Evolutionary conservation across 2,113 vertebrate species (phyloP), one percentile per base, ranked within the genome.

Genomic region (Stegostoma tigrinum): DNA sequence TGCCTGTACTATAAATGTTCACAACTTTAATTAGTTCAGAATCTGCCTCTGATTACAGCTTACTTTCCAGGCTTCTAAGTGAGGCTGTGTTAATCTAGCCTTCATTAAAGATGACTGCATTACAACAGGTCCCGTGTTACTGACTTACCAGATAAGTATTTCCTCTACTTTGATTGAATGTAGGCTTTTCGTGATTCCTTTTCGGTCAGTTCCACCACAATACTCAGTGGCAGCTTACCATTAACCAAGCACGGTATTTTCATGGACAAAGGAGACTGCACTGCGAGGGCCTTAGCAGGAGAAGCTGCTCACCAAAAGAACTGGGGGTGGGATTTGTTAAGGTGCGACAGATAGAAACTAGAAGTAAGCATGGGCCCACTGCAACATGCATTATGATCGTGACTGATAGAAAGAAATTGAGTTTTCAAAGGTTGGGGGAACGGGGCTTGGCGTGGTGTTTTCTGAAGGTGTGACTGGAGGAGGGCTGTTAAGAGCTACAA

Each of bases 11-110:
- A 61, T 90, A 90, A 30, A 61, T 12, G 48, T 90, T 90, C 87
- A n/a, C 27, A 55, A 90, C 87, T 61, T 90, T 61, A 52, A 90
- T 90, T 90, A 90, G 48, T 52, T 90, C 87, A 12, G 45, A 90
- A 30, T 14, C 52, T 52, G 55, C 55, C 87, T 90, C 87, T 61
- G 48, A 34, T 19, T 61, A 27, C 6, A 90, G 30, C 61, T 90
- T n/a, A 24, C 52, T 42, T 6, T 27, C 27, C 21, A 89, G 48
- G 86, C 48, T 55, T 55, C 86, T 14, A 27, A 34, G 27, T 55
- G 27, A 89, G 27, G 24, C 21, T 23, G 42, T 24, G 21, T 10
- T 87, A 21, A 52, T 23, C 48, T 8, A 90, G 87, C 52, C 87
- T 23, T 90, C 87, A 64, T 61, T 90, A 90, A 90, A 30, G 48